Evolutionary conservation across 2,888 invertebrate species (phyloP).

Genomic region (Leistus spinibarbis): DNA sequence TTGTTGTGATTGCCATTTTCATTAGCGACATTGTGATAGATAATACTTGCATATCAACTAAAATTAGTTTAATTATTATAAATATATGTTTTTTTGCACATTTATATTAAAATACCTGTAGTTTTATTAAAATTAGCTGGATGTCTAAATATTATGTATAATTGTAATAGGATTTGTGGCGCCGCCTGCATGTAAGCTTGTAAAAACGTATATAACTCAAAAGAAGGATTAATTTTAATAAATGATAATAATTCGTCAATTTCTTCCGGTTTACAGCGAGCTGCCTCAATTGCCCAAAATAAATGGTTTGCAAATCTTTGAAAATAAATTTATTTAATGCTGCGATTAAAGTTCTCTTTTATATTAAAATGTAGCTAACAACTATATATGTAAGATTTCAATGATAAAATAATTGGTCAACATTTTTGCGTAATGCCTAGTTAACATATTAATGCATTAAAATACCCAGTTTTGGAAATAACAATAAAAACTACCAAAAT

Average conservation of each 20-base stretch:
- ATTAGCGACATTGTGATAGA: constrained; percentile 71
- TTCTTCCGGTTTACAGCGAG: constrained; percentile 65
- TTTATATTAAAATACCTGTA: constrained; percentile 63
- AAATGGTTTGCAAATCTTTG: constrained; percentile 75
- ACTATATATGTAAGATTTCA: background rate
- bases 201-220: constrained; percentile 77
- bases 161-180: constrained; percentile 72
- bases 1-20: constrained; percentile 72
- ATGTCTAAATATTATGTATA: constrained; percentile 67
- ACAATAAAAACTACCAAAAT: too few species aligned
- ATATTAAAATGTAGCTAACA: constrained; percentile 44
- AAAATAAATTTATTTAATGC: too few species aligned
- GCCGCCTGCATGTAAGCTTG: constrained; percentile 80
- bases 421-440: too few species aligned
- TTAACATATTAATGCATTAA: too few species aligned
- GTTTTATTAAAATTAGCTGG: constrained; percentile 63
- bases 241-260: constrained; percentile 65
- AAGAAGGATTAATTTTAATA: constrained; percentile 69
- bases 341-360: too few species aligned
- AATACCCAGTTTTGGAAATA: too few species aligned
- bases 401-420: too few species aligned
- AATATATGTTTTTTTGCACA: background rate
- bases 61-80: background rate
- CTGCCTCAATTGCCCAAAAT: constrained; percentile 78
- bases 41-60: constrained; percentile 71